These are phyloP conservation scores for Machimus atricapillus DNA, from an alignment of 2,888 invertebrate species.

Conservation along the genomic window DNA sequence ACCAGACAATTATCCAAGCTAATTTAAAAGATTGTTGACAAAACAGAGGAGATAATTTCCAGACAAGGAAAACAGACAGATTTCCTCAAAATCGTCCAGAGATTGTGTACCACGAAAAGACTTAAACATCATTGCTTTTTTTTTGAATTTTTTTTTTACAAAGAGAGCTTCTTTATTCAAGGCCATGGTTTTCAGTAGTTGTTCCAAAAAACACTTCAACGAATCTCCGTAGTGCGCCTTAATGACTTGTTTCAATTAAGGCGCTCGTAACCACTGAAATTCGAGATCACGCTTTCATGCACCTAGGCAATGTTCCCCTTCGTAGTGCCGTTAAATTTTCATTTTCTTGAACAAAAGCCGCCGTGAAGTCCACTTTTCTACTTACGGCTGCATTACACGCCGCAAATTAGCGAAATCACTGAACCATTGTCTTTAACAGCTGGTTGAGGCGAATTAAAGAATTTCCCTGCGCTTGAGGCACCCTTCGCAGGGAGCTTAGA, in stretches of 20 bases:
- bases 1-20: not conserved
- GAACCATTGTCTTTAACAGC: conserved; percentile 4
- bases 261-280: not conserved
- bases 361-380: not conserved
- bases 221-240: not conserved
- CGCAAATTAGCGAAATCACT: conserved; percentile 11
- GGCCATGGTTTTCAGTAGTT: not conserved
- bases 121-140: not conserved
- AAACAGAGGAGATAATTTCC: not conserved
- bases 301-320: not conserved
- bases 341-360: not conserved
- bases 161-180: not conserved
- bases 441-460: not conserved
- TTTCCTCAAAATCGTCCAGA: not conserved
- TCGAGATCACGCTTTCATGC: not conserved
- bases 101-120: not conserved
- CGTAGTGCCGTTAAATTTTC: not conserved
- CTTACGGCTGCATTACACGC: conserved; percentile 4
- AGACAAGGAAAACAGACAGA: not conserved
- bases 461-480: not conserved
- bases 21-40: not conserved
- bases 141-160: not conserved
- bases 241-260: not conserved
- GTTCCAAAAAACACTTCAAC: not conserved
- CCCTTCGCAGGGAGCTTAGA: not conserved